Base-by-base conservation (phyloP, 1,140 invertebrate genomes). In the Camponotus vicinus region DNA sequence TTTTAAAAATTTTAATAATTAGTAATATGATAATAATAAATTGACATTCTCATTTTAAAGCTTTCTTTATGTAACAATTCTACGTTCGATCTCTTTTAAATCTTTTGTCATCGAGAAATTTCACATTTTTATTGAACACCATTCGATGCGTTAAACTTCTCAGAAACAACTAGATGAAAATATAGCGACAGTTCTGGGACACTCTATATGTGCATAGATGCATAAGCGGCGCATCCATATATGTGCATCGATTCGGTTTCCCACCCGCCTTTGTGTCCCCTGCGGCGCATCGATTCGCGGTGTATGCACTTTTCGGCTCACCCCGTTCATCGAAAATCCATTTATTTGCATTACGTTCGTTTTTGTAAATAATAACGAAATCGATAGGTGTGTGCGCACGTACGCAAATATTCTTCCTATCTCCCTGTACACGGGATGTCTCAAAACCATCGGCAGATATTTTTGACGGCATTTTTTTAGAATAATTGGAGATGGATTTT, bases 351-450 rank as follows among this genome's bases (percentile, higher is more conserved):
- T 86, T 88, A 88, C 57, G 82, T 78, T 37, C 42, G 67, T 82
- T 76, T 85, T 67, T 76, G 88, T 89, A 89, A 89, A 89, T 89
- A 89, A 88, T 89, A 89, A 89, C 85, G 88, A 85, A 89, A 89
- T 78, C 49, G 88, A 89, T 89, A 89, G 57, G 85, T 45, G 79
- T n/a, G n/a, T 11, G 8, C n/a, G n/a, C 27, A 40, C 13, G 13
- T 61, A 21, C 3, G 37, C 37, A 55, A 77, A 78, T 86, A 85
- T 88, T 77, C 66, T 69, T 78, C 21, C 69, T 32, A 21, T 75
- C 37, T 15, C 3, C 15, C 13, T 52, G 15, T 63, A 27, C 13
- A 73, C 69, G 6, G 40, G 40, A 63, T 37, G 69, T 83, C 79
- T 83, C 69, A 63, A 83, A 73, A 83, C 13, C n/a, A 13, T 9